These are phyloP conservation scores for Eucera pruinosa DNA, from an alignment of 2,888 invertebrate genomes.

Conservation along the genomic window DNA sequence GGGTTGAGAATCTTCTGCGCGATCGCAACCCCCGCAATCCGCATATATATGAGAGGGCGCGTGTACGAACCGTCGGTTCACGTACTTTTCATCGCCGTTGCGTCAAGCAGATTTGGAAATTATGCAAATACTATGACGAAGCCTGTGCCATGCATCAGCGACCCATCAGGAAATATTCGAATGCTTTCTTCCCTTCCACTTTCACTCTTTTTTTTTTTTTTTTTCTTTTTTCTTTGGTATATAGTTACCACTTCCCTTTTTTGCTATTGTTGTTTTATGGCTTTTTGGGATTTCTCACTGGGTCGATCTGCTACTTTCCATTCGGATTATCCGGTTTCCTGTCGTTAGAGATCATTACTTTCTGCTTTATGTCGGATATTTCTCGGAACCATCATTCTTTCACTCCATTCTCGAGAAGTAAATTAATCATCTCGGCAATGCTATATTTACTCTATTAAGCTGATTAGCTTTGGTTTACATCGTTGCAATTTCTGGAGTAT, in stretches of 20 bases:
- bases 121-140: constrained; percentile 78
- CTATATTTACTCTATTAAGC: too few relatives aligned
- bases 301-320: constrained; percentile 35
- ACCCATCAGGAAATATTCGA: constrained; percentile 65
- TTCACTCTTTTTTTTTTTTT: background rate
- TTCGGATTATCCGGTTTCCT: constrained; percentile 34
- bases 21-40: constrained; percentile 39
- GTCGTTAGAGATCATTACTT: constrained; percentile 41
- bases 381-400: background rate
- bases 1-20: constrained; percentile 41
- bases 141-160: constrained; percentile 12
- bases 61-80: constrained; percentile 48
- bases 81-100: constrained; percentile 66
- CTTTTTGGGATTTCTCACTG: constrained; percentile 21
- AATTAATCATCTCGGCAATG: too few relatives aligned
- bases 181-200: background rate
- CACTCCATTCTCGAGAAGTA: too few relatives aligned
- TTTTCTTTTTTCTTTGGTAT: constrained; percentile 12
- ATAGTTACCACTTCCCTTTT: constrained; percentile 17
- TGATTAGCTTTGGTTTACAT: too few relatives aligned
- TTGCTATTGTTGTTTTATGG: constrained; percentile 9
- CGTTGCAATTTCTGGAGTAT: too few relatives aligned
- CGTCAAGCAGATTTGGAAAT: constrained; percentile 78
- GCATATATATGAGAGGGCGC: constrained; percentile 12
- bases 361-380: constrained; percentile 19